Conservation (phyloP, 2,888 invertebrate species). For the Lumbricus terrestris region DNA sequence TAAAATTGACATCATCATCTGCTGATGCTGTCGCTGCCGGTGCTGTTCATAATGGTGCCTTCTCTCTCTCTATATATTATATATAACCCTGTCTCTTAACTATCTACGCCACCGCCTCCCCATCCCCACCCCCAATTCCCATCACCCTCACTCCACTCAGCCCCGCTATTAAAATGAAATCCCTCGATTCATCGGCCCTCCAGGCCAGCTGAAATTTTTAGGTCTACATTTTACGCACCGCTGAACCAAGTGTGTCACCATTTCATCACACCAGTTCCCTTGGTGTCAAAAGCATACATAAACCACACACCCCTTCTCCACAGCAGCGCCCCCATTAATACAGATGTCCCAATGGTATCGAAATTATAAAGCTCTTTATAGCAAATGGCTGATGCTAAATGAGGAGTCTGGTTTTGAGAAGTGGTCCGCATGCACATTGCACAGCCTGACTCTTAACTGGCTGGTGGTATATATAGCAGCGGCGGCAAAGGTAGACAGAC, state of each 20-base stretch:
- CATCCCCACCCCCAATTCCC: neutral
- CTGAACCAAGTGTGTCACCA: neutral
- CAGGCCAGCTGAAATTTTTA: neutral
- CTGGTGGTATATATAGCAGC: neutral
- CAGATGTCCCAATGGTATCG: neutral
- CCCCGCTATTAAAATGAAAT: constrained; percentile 14
- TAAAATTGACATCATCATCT: constrained; percentile 13
- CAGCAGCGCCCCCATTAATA: neutral
- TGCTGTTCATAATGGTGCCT: neutral
- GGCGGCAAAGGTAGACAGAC: neutral
- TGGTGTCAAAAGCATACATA: neutral
- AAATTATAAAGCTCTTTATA: neutral
- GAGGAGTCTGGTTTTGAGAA: neutral
- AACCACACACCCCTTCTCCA: neutral
- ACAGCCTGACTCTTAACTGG: neutral
- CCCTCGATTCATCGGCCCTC: neutral
- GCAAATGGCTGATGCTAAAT: constrained; percentile 6
- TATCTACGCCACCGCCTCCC: too few species aligned
- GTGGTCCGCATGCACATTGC: neutral
- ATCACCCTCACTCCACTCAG: neutral
- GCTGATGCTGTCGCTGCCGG: neutral
- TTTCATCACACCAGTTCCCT: neutral
- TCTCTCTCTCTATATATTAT: too few species aligned
- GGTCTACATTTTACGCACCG: neutral
- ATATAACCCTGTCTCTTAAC: neutral